These are phyloP conservation scores for Plectropomus leopardus DNA, from an alignment of 2,113 vertebrate genomes.

Conservation along the genomic window DNA sequence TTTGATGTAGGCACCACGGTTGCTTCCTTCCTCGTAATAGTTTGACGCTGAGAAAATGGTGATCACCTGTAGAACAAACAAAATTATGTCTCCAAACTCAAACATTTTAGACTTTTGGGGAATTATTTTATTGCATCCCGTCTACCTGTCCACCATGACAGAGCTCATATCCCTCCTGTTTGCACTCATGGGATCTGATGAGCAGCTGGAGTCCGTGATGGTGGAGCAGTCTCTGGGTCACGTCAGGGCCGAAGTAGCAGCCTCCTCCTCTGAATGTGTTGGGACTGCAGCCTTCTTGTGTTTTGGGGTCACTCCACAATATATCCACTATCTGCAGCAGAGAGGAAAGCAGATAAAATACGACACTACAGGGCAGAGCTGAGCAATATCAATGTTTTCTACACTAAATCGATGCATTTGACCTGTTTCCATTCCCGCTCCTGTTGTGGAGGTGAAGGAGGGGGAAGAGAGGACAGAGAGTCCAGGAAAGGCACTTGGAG, in stretches of 20 bases:
- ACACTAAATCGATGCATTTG: slow-evolving; percentile 36
- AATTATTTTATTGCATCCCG: neutral
- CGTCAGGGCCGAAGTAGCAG: slow-evolving; percentile 96
- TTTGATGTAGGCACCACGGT: slow-evolving; percentile 95
- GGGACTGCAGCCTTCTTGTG: slow-evolving; percentile 89
- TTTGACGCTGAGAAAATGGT: slow-evolving; percentile 99
- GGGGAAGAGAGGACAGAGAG: slow-evolving; percentile 71
- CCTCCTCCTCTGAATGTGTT: slow-evolving; percentile 93
- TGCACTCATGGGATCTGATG: slow-evolving; percentile 97
- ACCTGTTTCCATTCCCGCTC: slow-evolving; percentile 95
- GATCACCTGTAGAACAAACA: slow-evolving; percentile 88
- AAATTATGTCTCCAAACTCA: neutral
- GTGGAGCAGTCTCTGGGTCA: slow-evolving; percentile 88
- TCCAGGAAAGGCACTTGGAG: slow-evolving; percentile 84
- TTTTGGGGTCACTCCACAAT: slow-evolving; percentile 96
- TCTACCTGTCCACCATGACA: slow-evolving; percentile 93
- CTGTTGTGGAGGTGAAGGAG: slow-evolving; percentile 73
- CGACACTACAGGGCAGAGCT: neutral
- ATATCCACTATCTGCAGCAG: slow-evolving; percentile 89
- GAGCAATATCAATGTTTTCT: neutral
- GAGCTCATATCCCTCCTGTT: slow-evolving; percentile 94
- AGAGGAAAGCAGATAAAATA: neutral
- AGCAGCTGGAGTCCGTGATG: slow-evolving; percentile 91
- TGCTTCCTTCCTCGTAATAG: slow-evolving; percentile 97
- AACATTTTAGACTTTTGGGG: neutral